Conservation (phyloP, 2,797 vertebrate genomes). For the Gymnopithys bicolor region DNA sequence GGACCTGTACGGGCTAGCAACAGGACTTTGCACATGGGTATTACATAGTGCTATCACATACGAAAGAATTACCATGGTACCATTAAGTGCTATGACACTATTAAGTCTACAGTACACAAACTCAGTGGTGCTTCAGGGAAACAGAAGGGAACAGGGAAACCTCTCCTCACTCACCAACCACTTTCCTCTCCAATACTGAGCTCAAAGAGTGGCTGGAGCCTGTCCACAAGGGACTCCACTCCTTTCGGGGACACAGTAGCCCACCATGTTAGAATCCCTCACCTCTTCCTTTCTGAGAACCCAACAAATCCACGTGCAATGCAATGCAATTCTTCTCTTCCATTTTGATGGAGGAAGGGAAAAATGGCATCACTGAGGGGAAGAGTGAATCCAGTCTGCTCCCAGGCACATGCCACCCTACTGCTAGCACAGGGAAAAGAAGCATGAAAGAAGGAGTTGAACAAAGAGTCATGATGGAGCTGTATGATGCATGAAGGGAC, state of each 20-base stretch:
- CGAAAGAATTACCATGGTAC: not conserved
- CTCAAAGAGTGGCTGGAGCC: not conserved
- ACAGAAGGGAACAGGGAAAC: not conserved
- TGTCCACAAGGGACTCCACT: not conserved
- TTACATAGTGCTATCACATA: not conserved
- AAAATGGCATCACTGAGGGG: not conserved
- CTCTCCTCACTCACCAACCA: not conserved
- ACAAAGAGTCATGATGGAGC: not conserved
- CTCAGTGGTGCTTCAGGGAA: not conserved
- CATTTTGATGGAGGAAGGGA: slow-evolving; percentile 18
- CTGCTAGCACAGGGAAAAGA: not conserved
- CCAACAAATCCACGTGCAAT: not conserved
- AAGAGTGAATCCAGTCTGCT: not conserved
- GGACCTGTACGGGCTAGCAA: not conserved
- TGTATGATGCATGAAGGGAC: not conserved
- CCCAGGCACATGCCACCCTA: not conserved
- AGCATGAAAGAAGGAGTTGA: not conserved
- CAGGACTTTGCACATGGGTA: not conserved
- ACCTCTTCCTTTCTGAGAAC: not conserved
- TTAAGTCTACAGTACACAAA: not conserved
- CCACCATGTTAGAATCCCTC: not conserved
- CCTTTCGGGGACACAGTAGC: not conserved
- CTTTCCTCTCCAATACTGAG: not conserved
- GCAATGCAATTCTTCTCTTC: slow-evolving; percentile 2
- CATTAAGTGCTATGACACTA: not conserved